These are phyloP conservation scores for Xanthostigma xanthostigma DNA, from an alignment of 2,888 invertebrate species.

Conservation along the genomic window DNA sequence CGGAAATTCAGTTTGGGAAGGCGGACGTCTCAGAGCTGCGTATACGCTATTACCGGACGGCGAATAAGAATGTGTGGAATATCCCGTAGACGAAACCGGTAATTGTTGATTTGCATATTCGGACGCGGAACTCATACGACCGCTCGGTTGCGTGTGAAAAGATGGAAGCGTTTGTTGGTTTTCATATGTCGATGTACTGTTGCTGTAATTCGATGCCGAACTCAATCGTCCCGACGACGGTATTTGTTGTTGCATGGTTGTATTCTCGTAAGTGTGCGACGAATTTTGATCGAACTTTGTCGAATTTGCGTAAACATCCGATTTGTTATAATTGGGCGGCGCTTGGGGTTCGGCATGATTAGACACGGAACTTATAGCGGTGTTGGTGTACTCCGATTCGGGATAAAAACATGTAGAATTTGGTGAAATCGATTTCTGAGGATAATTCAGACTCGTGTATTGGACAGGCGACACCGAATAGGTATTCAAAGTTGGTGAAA, in stretches of 20 bases:
- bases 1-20: constrained; percentile 5
- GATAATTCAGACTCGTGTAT: not conserved
- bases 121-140: constrained; percentile 2
- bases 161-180: too few relatives aligned
- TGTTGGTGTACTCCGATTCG: too few relatives aligned
- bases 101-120: not conserved
- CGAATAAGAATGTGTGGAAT: constrained; percentile 19
- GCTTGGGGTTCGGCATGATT: not conserved
- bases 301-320: too few relatives aligned
- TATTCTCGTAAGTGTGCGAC: constrained; percentile 2
- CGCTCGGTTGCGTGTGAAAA: not conserved
- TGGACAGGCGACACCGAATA: too few relatives aligned
- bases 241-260: not conserved
- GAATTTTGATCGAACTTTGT: not conserved
- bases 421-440: not conserved
- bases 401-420: not conserved
- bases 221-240: not conserved
- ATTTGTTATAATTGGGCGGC: constrained; percentile 1
- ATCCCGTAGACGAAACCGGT: too few relatives aligned
- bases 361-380: too few relatives aligned
- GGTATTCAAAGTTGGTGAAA: not conserved
- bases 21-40: constrained; percentile 3
- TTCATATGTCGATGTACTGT: too few relatives aligned
- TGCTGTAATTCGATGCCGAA: too few relatives aligned
- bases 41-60: constrained; percentile 13